Evolutionary conservation across 1,140 invertebrate species (phyloP).

Genomic region (Brachionus rotundiformis): DNA sequence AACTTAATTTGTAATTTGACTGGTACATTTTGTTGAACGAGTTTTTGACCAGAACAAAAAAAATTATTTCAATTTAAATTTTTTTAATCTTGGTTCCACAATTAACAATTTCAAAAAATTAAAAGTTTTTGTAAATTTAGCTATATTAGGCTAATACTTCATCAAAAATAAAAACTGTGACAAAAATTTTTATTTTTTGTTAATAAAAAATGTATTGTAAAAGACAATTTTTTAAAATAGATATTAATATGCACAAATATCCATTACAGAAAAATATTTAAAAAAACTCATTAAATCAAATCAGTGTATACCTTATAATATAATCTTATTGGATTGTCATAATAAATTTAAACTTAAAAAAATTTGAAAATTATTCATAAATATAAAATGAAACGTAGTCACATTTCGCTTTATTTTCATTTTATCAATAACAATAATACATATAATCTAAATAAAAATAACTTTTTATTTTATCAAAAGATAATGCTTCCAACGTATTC

Average conservation of each 20-base stretch:
- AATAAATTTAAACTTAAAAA: constrained; percentile 14
- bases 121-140: no score
- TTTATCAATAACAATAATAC: background rate
- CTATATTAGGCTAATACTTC: no score
- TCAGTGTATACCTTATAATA: background rate
- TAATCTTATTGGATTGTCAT: background rate
- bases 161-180: background rate
- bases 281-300: background rate
- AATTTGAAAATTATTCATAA: background rate
- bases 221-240: background rate
- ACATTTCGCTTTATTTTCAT: background rate
- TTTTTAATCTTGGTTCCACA: no score
- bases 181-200: background rate
- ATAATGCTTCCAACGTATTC: constrained; percentile 38
- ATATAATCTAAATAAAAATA: background rate
- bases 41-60: no score
- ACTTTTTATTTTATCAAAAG: background rate
- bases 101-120: no score
- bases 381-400: constrained; percentile 30
- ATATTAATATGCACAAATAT: background rate
- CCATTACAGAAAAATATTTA: background rate
- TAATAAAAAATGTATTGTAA: no score
- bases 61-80: no score
- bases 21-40: no score
- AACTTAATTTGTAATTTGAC: no score